Percentiles rank a stretch among this genome's conserved stretches.
Conservation (phyloP, 2,797 vertebrate genomes). For the Xerus rutilus region DNA sequence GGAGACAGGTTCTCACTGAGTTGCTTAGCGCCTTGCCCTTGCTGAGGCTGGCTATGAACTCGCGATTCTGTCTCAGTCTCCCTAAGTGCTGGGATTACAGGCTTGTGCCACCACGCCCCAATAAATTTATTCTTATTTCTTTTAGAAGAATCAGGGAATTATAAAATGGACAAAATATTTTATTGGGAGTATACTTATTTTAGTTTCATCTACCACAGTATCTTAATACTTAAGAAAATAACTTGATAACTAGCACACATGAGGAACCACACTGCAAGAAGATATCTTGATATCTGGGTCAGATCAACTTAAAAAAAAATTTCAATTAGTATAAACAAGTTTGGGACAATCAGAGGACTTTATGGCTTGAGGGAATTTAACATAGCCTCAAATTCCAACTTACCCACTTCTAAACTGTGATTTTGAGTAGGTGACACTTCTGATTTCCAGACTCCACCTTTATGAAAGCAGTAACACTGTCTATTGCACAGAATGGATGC, state of each 20-base stretch:
- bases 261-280: not conserved
- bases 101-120: too few relatives aligned
- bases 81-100: too few relatives aligned
- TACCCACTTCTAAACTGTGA: not conserved
- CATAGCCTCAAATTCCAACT: not conserved
- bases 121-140: not conserved
- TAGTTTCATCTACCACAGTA: not conserved
- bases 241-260: not conserved
- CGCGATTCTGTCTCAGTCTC: too few relatives aligned
- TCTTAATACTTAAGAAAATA: constrained; percentile 38
- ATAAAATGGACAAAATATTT: constrained; percentile 36
- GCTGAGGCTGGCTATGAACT: too few relatives aligned
- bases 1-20: too few relatives aligned
- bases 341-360: not conserved
- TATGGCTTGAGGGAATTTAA: not conserved
- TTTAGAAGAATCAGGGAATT: constrained; percentile 30
- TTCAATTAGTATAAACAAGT: constrained; percentile 40
- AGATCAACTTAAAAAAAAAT: constrained; percentile 16
- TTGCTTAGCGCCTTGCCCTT: too few relatives aligned
- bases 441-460: not conserved
- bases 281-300: not conserved
- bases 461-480: not conserved
- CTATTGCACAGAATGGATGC: not conserved
- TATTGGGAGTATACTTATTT: not conserved
- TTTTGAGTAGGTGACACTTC: not conserved